These are phyloP conservation scores for Venustaconcha ellipsiformis DNA, from an alignment of 1,140 invertebrate genomes.

Conservation along the genomic window DNA sequence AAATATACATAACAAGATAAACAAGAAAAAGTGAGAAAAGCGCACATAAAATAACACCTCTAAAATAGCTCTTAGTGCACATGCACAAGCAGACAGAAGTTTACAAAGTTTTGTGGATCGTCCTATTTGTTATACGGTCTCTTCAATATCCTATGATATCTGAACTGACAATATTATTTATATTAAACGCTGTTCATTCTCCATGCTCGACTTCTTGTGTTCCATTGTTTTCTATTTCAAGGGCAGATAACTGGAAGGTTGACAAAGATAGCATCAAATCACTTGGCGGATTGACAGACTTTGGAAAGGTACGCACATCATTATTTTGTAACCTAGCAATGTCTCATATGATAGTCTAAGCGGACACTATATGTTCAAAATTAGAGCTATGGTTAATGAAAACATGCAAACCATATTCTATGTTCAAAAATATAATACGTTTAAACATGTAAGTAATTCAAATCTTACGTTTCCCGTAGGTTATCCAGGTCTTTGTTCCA, in stretches of 20 bases:
- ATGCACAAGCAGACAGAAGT: too few species aligned
- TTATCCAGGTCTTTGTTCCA: too few species aligned
- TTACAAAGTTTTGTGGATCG: too few species aligned
- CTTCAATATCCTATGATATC: too few species aligned
- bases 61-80: too few species aligned
- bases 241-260: conserved; percentile 56
- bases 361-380: neutral
- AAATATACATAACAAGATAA: too few species aligned
- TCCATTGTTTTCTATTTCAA: conserved; percentile 21
- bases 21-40: too few species aligned
- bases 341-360: neutral
- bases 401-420: neutral
- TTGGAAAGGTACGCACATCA: conserved; percentile 38
- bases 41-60: too few species aligned
- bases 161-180: too few species aligned
- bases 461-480: neutral
- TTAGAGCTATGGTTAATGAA: neutral
- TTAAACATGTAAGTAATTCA: neutral
- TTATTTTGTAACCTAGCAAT: neutral
- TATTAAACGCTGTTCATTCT: too few species aligned
- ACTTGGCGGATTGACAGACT: conserved; percentile 39
- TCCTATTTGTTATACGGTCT: too few species aligned
- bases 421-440: neutral
- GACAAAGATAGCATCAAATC: conserved; percentile 26
- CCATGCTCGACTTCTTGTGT: too few species aligned